Conservation (phyloP, 2,113 vertebrate genomes). For the Aepyceros melampus region DNA sequence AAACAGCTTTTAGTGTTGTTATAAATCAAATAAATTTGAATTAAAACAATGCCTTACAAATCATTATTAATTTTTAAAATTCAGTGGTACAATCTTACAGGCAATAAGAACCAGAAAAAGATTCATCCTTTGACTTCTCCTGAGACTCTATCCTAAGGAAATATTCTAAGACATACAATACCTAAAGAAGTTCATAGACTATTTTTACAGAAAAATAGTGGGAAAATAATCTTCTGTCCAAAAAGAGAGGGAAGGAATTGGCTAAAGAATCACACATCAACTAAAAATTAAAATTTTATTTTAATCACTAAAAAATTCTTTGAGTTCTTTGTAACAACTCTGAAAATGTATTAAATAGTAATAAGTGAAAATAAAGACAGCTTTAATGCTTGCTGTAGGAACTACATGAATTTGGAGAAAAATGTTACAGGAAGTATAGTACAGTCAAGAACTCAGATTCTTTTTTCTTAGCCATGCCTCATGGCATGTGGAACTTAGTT, state of each 20-base stretch:
- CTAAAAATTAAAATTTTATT: no score
- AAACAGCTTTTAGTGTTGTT: background rate
- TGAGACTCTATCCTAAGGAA: background rate
- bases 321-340: background rate
- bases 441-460: background rate
- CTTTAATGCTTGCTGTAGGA: background rate
- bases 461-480: background rate
- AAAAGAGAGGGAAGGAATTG: background rate
- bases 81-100: background rate
- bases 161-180: background rate
- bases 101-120: background rate
- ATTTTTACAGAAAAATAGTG: background rate
- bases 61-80: conserved; percentile 1
- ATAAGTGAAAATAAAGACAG: background rate
- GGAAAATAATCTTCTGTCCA: background rate
- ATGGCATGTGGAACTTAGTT: background rate
- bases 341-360: background rate
- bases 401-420: background rate
- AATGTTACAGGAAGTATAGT: background rate
- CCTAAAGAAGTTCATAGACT: background rate
- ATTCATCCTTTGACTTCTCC: background rate
- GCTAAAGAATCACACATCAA: background rate
- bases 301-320: background rate
- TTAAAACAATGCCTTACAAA: background rate
- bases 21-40: background rate